Evolutionary conservation across 2,888 invertebrate genomes (phyloP), one percentile per base, ranked within the genome.

Genomic region (Zelleria hepariella): DNA sequence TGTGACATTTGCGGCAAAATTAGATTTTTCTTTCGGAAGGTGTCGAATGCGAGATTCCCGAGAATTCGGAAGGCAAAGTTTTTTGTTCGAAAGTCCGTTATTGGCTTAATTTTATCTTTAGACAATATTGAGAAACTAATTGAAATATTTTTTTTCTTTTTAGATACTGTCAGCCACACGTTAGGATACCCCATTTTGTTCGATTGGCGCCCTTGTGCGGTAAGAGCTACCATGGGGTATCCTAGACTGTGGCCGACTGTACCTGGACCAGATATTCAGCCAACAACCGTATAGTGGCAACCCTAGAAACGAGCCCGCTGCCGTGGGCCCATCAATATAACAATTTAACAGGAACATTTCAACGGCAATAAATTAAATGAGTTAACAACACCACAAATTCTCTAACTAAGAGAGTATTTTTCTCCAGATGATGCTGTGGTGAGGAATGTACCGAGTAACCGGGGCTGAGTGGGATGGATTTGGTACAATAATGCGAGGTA

Each of bases 361-460:
- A 83, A 79, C 82, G 74, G 80, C 78, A 73, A 86, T 87, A 87
- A 87, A 87, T 86, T 86, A 86, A 83, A 78, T 72, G 74, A 78
- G 80, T 77, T 85, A 84, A 85, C 81, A 76, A 74, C 78, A 71
- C 72, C 67, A 73, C 77, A 75, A 75, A 77, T 76, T 72, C 67
- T 60, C 69, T 63, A 66, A 57, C 57, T 57, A 18, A 42, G 32
- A 4, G 32, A 42, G 32, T 42, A 42, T 42, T 42, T 42, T 42
- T 42, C 32, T 42, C 10, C 15, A 42, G 32, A 42, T 42, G 32
- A 42, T 15, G 32, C 32, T 42, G 32, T 15, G 32, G 32, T 4
- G 15, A 42, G 32, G 32, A 42, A 42, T 42, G 32, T 15, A 10
- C 32, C 5, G 4, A 15, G 32, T 42, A 42, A 10, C 32, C 15